A percentile compares a stretch with the other conserved stretches of the same genome.
Conservation (phyloP, 1,140 invertebrate genomes). For the Pseudomyrmex sp. region DNA sequence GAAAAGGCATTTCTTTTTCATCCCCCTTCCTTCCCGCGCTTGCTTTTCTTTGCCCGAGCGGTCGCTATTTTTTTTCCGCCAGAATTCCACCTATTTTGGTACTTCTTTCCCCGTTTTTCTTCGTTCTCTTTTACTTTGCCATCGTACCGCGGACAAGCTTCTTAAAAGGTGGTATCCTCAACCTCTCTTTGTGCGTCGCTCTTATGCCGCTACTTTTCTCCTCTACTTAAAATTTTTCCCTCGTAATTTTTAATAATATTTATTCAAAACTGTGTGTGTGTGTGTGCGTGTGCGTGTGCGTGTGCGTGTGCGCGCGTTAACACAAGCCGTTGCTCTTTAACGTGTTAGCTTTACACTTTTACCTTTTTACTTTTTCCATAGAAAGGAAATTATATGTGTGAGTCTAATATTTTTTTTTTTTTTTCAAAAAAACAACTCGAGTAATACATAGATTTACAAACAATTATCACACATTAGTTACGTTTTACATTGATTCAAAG, state of each 20-base stretch:
- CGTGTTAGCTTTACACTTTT: constrained; percentile 22
- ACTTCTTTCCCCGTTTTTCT: constrained; percentile 7
- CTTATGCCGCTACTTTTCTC: constrained; percentile 11
- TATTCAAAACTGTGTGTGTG: constrained; percentile 33
- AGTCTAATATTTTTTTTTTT: no score
- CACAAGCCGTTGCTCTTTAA: constrained; percentile 21
- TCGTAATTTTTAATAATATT: constrained; percentile 60
- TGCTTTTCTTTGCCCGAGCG: neutral
- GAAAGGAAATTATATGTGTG: no score
- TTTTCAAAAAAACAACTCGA: neutral
- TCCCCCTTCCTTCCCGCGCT: neutral
- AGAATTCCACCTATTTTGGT: constrained; percentile 44
- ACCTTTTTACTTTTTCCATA: neutral
- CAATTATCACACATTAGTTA: constrained; percentile 43
- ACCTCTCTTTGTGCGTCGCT: constrained; percentile 13
- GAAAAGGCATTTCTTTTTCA: neutral
- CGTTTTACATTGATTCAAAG: constrained; percentile 28
- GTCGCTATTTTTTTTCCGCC: constrained; percentile 47
- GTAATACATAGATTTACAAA: constrained; percentile 22
- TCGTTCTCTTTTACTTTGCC: constrained; percentile 39
- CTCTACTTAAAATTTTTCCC: constrained; percentile 34
- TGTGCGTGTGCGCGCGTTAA: neutral
- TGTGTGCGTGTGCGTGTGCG: no score
- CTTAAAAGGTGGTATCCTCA: constrained; percentile 39
- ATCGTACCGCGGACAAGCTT: constrained; percentile 35